Percentiles rank a stretch among this genome's conserved stretches.
Conservation (phyloP, 2,797 vertebrate species). For the Micrastur ruficollis region DNA sequence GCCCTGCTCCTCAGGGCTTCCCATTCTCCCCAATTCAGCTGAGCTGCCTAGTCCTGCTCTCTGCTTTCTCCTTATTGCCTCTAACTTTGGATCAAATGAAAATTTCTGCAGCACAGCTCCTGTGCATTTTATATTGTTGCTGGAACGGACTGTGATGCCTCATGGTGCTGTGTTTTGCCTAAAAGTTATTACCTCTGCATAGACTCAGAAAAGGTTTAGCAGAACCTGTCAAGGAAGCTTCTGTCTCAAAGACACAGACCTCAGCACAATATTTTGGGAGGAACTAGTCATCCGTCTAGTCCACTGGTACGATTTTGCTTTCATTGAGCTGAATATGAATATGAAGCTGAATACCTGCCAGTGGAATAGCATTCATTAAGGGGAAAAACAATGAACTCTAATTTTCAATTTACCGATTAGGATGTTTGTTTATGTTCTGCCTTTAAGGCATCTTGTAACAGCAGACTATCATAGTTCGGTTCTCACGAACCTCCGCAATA, state of each 20-base stretch:
- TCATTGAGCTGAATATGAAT: background rate
- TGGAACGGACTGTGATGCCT: background rate
- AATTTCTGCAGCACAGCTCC: background rate
- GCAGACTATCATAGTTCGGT: background rate
- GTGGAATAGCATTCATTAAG: background rate
- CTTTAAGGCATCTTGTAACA: conserved; percentile 13
- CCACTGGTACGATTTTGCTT: background rate
- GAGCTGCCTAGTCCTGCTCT: background rate
- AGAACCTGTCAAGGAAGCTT: background rate
- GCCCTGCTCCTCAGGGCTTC: background rate
- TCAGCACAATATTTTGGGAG: background rate
- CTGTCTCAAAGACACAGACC: background rate
- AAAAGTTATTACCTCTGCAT: background rate
- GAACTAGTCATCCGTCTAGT: background rate
- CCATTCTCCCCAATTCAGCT: background rate
- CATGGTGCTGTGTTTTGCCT: background rate
- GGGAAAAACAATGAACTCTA: background rate
- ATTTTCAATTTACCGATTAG: conserved; percentile 43
- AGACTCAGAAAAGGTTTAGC: background rate
- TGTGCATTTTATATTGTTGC: background rate
- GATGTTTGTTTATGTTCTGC: conserved; percentile 34
- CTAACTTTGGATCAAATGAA: background rate
- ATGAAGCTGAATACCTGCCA: background rate
- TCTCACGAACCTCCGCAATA: background rate
- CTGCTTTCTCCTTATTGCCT: background rate